Percentiles rank a stretch among this genome's conserved stretches.
Conservation (phyloP, 2,113 vertebrate species). For the Pelobates fuscus region DNA sequence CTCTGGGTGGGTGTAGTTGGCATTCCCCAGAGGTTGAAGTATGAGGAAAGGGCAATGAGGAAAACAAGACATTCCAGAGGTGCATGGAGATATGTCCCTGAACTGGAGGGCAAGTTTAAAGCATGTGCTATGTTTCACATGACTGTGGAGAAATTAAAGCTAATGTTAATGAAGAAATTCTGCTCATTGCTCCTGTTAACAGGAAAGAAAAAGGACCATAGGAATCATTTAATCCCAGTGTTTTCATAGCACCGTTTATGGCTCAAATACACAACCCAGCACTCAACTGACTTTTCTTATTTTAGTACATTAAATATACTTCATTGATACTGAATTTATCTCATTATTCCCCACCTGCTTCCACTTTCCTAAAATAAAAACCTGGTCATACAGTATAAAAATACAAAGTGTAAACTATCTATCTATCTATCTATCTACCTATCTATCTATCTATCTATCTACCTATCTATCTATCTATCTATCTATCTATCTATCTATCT, state of each 20-base stretch:
- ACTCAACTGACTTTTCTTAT: not conserved
- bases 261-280: not conserved
- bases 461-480: too few relatives aligned
- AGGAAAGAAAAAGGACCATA: not conserved
- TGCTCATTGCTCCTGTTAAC: conserved; percentile 1
- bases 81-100: conserved; percentile 8
- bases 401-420: too few relatives aligned
- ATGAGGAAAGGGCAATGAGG: not conserved
- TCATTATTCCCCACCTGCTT: too few relatives aligned
- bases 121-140: conserved; percentile 23
- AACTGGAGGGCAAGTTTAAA: conserved; percentile 31
- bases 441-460: too few relatives aligned
- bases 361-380: too few relatives aligned
- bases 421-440: too few relatives aligned
- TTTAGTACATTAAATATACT: too few relatives aligned
- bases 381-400: too few relatives aligned
- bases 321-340: too few relatives aligned
- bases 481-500: too few relatives aligned
- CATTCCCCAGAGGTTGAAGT: not conserved
- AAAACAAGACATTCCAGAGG: not conserved
- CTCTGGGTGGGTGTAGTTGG: not conserved
- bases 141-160: conserved; percentile 10
- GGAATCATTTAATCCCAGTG: not conserved
- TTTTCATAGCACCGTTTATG: too few relatives aligned
- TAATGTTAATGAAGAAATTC: conserved; percentile 21